Conservation (phyloP, 2,113 vertebrate genomes). For the Meles meles region DNA sequence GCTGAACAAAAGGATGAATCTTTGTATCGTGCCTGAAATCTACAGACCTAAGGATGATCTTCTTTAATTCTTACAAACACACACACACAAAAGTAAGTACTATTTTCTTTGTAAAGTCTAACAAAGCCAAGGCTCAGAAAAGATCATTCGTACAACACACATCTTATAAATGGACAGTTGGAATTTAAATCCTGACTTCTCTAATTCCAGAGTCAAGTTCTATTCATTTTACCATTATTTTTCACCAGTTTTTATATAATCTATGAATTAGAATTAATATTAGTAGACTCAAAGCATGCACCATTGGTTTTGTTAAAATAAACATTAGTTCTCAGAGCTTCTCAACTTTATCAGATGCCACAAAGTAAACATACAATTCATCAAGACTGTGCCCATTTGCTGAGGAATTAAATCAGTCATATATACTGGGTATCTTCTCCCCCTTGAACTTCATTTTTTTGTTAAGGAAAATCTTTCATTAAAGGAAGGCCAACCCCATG, state of each 20-base stretch:
- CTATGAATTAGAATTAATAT: background rate
- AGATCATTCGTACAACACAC: background rate
- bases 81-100: background rate
- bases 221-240: background rate
- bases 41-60: background rate
- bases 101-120: background rate
- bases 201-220: background rate
- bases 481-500: background rate
- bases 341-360: slow-evolving; percentile 51
- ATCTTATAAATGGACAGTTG: background rate
- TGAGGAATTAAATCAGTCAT: slow-evolving; percentile 21
- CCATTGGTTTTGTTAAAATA: slow-evolving; percentile 5
- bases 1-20: background rate
- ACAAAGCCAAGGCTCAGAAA: background rate
- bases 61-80: background rate
- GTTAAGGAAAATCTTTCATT: slow-evolving; percentile 1
- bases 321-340: slow-evolving; percentile 16
- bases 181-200: background rate
- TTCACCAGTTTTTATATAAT: background rate
- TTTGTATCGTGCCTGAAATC: background rate
- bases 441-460: background rate
- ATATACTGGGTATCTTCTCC: background rate
- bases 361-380: background rate
- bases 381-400: background rate
- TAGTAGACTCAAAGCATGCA: background rate